A percentile compares a stretch with the other conserved stretches of the same genome.
Evolutionary conservation across 2,113 vertebrate genomes (phyloP).

Genomic region (Epinephelus cyanopodus): DNA sequence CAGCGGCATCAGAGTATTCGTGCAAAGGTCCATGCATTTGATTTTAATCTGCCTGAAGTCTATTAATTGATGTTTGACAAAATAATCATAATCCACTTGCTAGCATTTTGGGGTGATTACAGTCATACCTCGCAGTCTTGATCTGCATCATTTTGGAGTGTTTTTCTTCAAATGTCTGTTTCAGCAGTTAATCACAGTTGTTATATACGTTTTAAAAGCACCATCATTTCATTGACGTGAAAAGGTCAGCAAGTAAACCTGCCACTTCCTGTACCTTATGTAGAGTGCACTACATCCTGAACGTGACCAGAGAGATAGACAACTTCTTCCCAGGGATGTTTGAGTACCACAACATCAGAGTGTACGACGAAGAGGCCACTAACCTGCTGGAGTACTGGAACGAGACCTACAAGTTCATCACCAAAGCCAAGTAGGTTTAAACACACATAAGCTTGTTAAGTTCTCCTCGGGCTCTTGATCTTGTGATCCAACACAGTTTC

Average conservation of each 20-base stretch:
- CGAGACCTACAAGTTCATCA: conserved; percentile 98
- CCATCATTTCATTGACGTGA: neutral
- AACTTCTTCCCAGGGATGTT: conserved; percentile 98
- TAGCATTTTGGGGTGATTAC: neutral
- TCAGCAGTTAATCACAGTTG: neutral
- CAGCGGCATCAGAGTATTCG: neutral
- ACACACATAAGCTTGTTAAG: neutral
- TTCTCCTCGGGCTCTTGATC: neutral
- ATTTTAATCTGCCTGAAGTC: neutral
- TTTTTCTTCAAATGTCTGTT: neutral
- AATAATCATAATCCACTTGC: neutral
- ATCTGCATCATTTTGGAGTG: neutral
- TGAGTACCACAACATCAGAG: conserved; percentile 97
- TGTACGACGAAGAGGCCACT: conserved; percentile 97
- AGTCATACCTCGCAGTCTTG: neutral
- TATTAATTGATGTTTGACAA: neutral
- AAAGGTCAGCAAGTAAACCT: neutral
- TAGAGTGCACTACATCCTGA: conserved; percentile 96
- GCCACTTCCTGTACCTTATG: neutral
- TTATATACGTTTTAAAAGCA: neutral
- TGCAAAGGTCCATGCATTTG: neutral
- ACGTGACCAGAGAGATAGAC: conserved; percentile 97
- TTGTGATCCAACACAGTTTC: neutral
- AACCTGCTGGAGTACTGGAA: conserved; percentile 99
- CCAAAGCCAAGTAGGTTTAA: conserved; percentile 92